Percentiles rank a stretch among this genome's conserved stretches.
Conservation (phyloP, 1,140 invertebrate genomes). For the Amyelois transitella region DNA sequence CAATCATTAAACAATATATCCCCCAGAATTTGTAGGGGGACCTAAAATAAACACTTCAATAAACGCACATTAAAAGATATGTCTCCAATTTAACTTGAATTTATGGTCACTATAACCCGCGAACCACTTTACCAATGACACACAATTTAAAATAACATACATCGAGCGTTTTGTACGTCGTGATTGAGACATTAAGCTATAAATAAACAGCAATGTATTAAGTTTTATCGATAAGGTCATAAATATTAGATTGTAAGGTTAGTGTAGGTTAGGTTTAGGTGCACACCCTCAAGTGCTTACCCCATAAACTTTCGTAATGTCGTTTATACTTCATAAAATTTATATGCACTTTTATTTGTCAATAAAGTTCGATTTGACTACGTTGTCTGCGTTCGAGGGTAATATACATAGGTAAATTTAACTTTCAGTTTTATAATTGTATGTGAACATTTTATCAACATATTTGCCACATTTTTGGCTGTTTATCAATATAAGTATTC, state of each 20-base stretch:
- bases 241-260: not conserved
- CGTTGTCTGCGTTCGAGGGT: slow-evolving; percentile 22
- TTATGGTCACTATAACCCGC: slow-evolving; percentile 56
- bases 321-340: slow-evolving; percentile 69
- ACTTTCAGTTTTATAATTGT: too few species aligned
- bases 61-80: slow-evolving; percentile 64
- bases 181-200: not conserved
- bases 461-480: too few species aligned
- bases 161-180: slow-evolving; percentile 7
- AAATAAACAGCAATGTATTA: slow-evolving; percentile 21
- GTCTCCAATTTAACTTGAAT: slow-evolving; percentile 63
- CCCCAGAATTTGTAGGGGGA: slow-evolving; percentile 27
- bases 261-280: slow-evolving; percentile 31
- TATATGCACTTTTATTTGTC: slow-evolving; percentile 66
- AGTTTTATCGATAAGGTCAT: slow-evolving; percentile 4
- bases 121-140: not conserved
- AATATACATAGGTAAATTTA: too few species aligned
- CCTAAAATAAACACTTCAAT: slow-evolving; percentile 60
- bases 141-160: slow-evolving; percentile 5
- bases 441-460: too few species aligned
- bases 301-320: slow-evolving; percentile 59
- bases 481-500: too few species aligned
- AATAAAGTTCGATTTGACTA: slow-evolving; percentile 63
- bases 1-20: slow-evolving; percentile 15
- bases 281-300: slow-evolving; percentile 37